Evolutionary conservation across 2,113 vertebrate species (phyloP).

Genomic region (Paracanthobrama guichenoti): DNA sequence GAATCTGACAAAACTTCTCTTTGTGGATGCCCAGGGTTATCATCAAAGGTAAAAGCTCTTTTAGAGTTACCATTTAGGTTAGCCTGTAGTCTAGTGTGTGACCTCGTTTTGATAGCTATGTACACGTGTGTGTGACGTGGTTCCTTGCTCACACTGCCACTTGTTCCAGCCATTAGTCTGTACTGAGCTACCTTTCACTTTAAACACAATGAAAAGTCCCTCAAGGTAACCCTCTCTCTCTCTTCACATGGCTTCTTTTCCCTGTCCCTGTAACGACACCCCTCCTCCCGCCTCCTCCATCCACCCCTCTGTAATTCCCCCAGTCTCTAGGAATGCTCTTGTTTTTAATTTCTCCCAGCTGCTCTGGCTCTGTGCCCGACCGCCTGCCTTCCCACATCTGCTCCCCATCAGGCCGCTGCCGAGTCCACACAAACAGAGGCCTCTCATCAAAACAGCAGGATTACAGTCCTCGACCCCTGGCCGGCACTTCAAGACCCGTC

Average conservation of each 20-base stretch:
- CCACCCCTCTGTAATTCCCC: conserved; percentile 76
- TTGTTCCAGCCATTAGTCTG: conserved; percentile 59
- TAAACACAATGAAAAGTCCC: conserved; percentile 54
- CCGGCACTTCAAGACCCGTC: conserved; percentile 48
- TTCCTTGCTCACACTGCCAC: conserved; percentile 22
- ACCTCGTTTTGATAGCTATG: not conserved
- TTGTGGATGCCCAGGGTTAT: too few relatives aligned
- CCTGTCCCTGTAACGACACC: conserved; percentile 51
- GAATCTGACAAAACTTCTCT: not conserved
- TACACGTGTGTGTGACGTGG: not conserved
- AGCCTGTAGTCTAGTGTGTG: not conserved
- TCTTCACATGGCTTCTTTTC: conserved; percentile 47
- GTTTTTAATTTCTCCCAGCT: conserved; percentile 88
- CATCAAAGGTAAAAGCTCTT: not conserved
- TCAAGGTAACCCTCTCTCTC: conserved; percentile 58
- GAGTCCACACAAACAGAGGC: conserved; percentile 81
- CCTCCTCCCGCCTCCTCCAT: not conserved
- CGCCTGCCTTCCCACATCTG: conserved; percentile 89
- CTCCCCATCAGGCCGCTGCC: conserved; percentile 79
- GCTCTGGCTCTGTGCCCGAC: conserved; percentile 79
- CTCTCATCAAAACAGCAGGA: conserved; percentile 75
- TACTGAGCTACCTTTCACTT: conserved; percentile 65
- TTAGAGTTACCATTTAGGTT: not conserved
- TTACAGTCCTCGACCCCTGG: conserved; percentile 72
- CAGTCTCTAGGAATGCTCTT: conserved; percentile 79